Conservation (phyloP, 2,797 vertebrate species). For the Enteromius thamalakanensis region DNA sequence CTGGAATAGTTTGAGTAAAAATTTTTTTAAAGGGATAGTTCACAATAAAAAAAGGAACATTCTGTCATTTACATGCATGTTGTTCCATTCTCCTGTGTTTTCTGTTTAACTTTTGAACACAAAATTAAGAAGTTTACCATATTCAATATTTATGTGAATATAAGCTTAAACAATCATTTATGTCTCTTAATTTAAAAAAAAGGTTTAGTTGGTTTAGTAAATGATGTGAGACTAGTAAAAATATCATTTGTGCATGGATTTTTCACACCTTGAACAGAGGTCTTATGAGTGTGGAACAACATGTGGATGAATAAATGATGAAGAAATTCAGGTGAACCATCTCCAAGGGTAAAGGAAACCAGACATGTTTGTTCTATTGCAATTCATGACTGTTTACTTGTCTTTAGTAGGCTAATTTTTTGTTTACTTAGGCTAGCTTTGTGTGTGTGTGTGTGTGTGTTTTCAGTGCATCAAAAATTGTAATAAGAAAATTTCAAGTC, state of each 20-base stretch:
- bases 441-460: too few relatives aligned
- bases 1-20: neutral
- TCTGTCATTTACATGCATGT: neutral
- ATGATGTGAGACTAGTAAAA: neutral
- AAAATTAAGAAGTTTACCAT: neutral
- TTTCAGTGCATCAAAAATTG: neutral
- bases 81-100: neutral
- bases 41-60: neutral
- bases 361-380: too few relatives aligned
- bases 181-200: neutral
- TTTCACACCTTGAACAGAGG: neutral
- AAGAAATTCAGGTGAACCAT: too few relatives aligned
- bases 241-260: neutral
- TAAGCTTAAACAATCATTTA: neutral
- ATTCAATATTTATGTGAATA: neutral
- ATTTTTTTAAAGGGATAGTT: neutral
- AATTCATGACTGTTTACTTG: neutral
- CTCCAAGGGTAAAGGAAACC: too few relatives aligned
- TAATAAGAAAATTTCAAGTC: too few relatives aligned
- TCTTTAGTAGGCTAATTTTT: neutral
- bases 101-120: neutral
- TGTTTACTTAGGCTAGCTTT: too few relatives aligned
- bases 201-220: neutral
- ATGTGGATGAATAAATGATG: too few relatives aligned
- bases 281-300: neutral